Evolutionary conservation across 2,113 vertebrate species (phyloP), one percentile per base, ranked within the genome.

Genomic region (Trematocara zebra): DNA sequence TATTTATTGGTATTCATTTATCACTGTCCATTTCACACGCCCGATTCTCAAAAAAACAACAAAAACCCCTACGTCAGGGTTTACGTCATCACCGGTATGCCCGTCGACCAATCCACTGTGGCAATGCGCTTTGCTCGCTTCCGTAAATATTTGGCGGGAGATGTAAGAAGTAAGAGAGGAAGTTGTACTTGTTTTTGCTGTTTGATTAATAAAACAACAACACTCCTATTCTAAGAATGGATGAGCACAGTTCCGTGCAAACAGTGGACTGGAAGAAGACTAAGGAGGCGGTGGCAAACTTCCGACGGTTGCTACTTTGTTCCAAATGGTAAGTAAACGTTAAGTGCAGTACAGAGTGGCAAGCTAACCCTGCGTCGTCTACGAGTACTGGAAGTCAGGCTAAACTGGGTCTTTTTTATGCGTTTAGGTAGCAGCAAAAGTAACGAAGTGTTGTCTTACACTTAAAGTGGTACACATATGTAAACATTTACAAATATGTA

Each of bases 231-330:
- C 1, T n/a, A 17, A 82, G 2, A 20, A 96, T 96, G 94, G 91
- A 94, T 7, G 20, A 31, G 0, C n/a, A 49, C 17, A 31, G 4
- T 7, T 8, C 5, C 3, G 31, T 10, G 1, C 52, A 72, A 6
- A 76, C 61, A 6, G 18, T 72, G 3, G 86, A 82, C 8, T 96
- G 95, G 96, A 80, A 53, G n/a, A 93, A 88, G 47, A 96, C 94
- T 0, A 95, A 90, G 49, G 88, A 93, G 69, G 94, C 96, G 1
- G 79, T 93, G 2, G 85, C 87, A 18, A 88, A 92, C 37, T 96
- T 97, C 64, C 84, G 96, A 44, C 84, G 56, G 3, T 86, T 96
- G 26, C 81, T 96, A 1, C 86, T 96, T 53, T 97, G 95, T 85
- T 94, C 94, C 3, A 96, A 95, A 94, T 96, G 96, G 96, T 96